Conservation (phyloP, 2,888 invertebrate species). For the Plemyria rubiginata region DNA sequence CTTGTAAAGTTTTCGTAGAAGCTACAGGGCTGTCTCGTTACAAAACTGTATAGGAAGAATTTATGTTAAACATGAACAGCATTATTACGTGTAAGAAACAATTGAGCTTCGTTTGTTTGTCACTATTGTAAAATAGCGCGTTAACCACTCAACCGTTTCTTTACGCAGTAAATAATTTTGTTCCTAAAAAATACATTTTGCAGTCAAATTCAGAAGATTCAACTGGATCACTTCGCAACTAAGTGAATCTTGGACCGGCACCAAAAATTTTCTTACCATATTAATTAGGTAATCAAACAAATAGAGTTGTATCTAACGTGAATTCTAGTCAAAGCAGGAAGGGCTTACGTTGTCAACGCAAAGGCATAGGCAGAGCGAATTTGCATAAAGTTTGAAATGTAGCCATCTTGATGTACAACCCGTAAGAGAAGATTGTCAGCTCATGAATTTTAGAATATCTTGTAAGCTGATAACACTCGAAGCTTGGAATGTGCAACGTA, state of each 20-base stretch:
- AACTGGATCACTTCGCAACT: too few relatives aligned
- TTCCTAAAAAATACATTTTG: too few relatives aligned
- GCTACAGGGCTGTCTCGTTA: slow-evolving; percentile 10
- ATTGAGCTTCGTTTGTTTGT: too few relatives aligned
- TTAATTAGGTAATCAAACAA: neutral
- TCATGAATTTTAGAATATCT: slow-evolving; percentile 49
- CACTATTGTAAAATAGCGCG: too few relatives aligned
- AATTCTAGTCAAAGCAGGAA: neutral
- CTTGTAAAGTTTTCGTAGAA: slow-evolving; percentile 21
- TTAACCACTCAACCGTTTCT: too few relatives aligned
- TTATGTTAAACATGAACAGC: too few relatives aligned
- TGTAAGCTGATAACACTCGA: slow-evolving; percentile 22
- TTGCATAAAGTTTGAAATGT: slow-evolving; percentile 7
- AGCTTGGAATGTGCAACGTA: slow-evolving; percentile 28
- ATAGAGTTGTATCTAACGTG: neutral
- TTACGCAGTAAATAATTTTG: neutral
- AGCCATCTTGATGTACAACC: neutral
- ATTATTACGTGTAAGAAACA: too few relatives aligned
- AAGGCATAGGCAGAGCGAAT: neutral
- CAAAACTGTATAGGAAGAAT: neutral
- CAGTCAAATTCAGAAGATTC: too few relatives aligned
- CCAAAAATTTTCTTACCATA: too few relatives aligned
- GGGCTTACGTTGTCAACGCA: neutral
- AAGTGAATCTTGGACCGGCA: too few relatives aligned
- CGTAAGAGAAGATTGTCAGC: slow-evolving; percentile 34